These are phyloP conservation scores for Pseudomyrmex sp. DNA, from an alignment of 1,140 invertebrate genomes.

Conservation along the genomic window DNA sequence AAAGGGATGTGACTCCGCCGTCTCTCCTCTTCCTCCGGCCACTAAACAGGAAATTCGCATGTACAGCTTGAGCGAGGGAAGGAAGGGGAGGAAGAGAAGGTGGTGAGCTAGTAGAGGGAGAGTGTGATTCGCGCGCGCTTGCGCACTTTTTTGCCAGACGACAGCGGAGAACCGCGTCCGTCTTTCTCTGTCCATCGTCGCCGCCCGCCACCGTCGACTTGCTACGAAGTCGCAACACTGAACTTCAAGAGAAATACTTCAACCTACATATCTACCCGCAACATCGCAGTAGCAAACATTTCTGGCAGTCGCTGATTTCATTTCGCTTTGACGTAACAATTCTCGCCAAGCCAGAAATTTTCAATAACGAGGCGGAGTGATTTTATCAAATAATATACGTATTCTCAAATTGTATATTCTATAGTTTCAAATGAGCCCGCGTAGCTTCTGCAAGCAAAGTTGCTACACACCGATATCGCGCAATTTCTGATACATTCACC, in stretches of 20 bases:
- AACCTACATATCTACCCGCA: too few relatives aligned
- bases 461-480: constrained; percentile 55
- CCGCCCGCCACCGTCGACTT: neutral
- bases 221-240: too few relatives aligned
- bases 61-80: constrained; percentile 29
- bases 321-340: too few relatives aligned
- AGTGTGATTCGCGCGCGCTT: constrained; percentile 70
- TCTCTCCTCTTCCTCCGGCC: constrained; percentile 5
- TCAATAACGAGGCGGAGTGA: too few relatives aligned
- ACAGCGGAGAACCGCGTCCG: constrained; percentile 9
- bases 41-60: constrained; percentile 63
- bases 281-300: too few relatives aligned
- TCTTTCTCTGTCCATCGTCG: constrained; percentile 3
- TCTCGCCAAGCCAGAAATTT: too few relatives aligned
- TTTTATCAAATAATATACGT: too few relatives aligned
- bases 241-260: too few relatives aligned
- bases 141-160: constrained; percentile 68
- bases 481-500: constrained; percentile 81
- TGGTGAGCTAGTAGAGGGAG: constrained; percentile 57
- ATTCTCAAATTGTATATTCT: too few relatives aligned
- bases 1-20: constrained; percentile 51
- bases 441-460: constrained; percentile 43
- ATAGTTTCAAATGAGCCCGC: too few relatives aligned
- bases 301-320: too few relatives aligned
- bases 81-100: constrained; percentile 30